Conservation (phyloP, 2,113 vertebrate genomes). For the Dipodomys spectabilis region DNA sequence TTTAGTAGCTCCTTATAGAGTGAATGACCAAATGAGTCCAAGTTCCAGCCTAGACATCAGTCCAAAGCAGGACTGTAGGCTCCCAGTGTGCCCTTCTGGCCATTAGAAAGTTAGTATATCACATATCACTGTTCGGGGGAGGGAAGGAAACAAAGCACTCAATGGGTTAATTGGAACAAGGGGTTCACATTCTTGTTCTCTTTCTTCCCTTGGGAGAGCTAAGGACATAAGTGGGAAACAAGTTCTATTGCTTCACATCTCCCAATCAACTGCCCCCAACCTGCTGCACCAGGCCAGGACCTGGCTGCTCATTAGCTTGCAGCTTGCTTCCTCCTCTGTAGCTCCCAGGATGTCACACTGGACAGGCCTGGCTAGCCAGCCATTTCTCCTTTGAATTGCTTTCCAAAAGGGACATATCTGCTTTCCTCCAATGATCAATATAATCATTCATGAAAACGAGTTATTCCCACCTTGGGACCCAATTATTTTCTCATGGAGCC, state of each 20-base stretch:
- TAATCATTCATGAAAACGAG: conserved; percentile 78
- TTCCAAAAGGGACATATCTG: conserved; percentile 62
- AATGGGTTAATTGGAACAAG: background rate
- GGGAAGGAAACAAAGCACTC: background rate
- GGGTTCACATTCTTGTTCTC: background rate
- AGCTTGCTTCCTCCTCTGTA: background rate
- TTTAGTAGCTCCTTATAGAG: background rate
- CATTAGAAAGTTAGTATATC: background rate
- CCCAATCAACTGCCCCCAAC: background rate
- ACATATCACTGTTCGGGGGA: background rate
- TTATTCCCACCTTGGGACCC: conserved; percentile 76
- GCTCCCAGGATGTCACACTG: background rate
- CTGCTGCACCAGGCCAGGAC: background rate
- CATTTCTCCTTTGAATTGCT: conserved; percentile 39
- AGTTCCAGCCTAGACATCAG: background rate
- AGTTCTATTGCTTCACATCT: background rate
- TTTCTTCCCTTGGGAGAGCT: background rate
- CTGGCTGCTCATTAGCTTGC: conserved; percentile 43
- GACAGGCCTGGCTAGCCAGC: background rate
- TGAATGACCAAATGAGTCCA: background rate
- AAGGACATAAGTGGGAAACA: background rate
- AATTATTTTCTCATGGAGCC: conserved; percentile 78
- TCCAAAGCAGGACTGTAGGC: background rate
- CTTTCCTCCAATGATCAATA: conserved; percentile 78
- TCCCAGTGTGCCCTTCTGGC: background rate